phyloP scores from a whole-genome alignment of 2,888 invertebrate species.

The Pogonocherus hispidulus region DNA sequence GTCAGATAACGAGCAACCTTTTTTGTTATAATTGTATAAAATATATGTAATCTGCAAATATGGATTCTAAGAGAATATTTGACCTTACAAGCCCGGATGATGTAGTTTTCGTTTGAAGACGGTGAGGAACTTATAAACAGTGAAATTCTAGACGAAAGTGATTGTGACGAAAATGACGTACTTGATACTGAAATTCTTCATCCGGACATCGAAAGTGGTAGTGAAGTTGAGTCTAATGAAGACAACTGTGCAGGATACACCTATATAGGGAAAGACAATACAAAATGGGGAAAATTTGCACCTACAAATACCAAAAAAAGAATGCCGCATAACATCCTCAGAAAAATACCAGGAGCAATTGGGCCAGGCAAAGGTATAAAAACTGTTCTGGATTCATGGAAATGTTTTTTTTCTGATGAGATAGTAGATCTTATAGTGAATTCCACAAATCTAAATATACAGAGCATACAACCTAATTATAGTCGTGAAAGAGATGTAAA shows the following conservation, averaged over 20 bases:
- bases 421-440: slow-evolving; percentile 17
- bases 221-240: slow-evolving; percentile 1
- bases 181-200: neutral
- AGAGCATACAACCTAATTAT: slow-evolving; percentile 18
- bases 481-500: slow-evolving; percentile 3
- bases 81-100: neutral
- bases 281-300: slow-evolving; percentile 3
- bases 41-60: slow-evolving; percentile 2
- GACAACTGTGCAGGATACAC: neutral
- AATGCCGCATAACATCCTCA: slow-evolving; percentile 14
- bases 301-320: slow-evolving; percentile 2
- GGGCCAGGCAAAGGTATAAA: no score
- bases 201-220: slow-evolving; percentile 3
- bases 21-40: no score
- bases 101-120: neutral
- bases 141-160: slow-evolving; percentile 8
- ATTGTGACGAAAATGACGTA: slow-evolving; percentile 6
- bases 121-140: slow-evolving; percentile 3
- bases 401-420: slow-evolving; percentile 7
- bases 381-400: neutral
- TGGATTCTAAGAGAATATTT: slow-evolving; percentile 1
- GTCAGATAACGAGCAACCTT: no score
- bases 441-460: slow-evolving; percentile 21
- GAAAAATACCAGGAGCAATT: slow-evolving; percentile 17
- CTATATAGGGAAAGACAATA: slow-evolving; percentile 8